These are phyloP conservation scores for Cotesia chilonis DNA, from an alignment of 1,140 invertebrate species.

Conservation along the genomic window DNA sequence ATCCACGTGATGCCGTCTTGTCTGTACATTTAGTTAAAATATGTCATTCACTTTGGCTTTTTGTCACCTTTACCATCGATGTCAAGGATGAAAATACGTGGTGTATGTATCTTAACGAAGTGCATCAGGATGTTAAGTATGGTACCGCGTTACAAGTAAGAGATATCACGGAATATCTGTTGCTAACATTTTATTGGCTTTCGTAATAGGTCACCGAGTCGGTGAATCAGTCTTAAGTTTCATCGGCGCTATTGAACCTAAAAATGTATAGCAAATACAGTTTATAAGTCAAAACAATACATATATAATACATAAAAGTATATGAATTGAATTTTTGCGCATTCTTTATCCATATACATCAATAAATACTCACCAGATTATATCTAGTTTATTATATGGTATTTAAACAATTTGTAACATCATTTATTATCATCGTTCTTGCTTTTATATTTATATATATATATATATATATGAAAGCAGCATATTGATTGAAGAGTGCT, in stretches of 20 bases:
- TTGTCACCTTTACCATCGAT: constrained; percentile 58
- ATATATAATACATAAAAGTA: constrained; percentile 11
- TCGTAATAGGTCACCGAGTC: constrained; percentile 58
- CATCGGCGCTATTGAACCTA: constrained; percentile 24
- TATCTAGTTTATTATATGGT: too few species aligned
- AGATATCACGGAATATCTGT: constrained; percentile 23
- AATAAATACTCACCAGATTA: too few species aligned
- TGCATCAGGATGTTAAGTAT: background rate
- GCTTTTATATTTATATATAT: too few species aligned
- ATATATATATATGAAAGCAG: too few species aligned
- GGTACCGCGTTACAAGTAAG: constrained; percentile 16
- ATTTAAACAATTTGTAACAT: too few species aligned
- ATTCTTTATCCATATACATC: background rate
- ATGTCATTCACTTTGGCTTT: constrained; percentile 43
- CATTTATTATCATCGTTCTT: too few species aligned
- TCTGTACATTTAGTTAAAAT: background rate
- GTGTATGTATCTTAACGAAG: constrained; percentile 5
- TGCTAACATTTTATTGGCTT: constrained; percentile 54
- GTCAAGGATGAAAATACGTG: constrained; percentile 54
- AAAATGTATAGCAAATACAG: constrained; percentile 16
- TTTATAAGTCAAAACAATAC: background rate
- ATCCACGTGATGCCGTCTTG: background rate
- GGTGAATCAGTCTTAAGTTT: constrained; percentile 26
- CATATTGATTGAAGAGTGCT: background rate
- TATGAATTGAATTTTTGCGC: constrained; percentile 4